Evolutionary conservation across 2,113 vertebrate species (phyloP).

Genomic region (Aldabrachelys gigantea): DNA sequence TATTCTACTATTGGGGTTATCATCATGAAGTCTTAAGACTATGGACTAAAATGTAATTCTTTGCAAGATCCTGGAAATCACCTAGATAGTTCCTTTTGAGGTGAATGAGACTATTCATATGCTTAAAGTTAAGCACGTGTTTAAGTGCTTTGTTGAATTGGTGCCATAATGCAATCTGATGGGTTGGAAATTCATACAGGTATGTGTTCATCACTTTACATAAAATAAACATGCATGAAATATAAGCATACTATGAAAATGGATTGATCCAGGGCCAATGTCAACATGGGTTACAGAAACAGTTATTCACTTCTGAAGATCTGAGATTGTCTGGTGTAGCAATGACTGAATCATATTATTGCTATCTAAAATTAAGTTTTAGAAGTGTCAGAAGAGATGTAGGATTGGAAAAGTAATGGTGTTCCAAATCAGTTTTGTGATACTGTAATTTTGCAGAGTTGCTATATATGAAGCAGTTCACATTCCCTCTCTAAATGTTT

Average conservation of each 20-base stretch:
- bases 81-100: neutral
- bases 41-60: neutral
- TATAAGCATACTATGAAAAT: rapidly evolving
- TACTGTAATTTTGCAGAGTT: neutral
- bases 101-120: neutral
- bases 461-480: neutral
- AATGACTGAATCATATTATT: rapidly evolving
- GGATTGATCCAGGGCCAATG: neutral
- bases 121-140: neutral
- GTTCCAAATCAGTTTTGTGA: neutral
- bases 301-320: neutral
- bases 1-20: neutral
- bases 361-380: neutral
- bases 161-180: neutral
- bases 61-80: neutral
- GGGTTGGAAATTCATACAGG: neutral
- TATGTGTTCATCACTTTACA: neutral
- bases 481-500: neutral
- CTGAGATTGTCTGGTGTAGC: neutral
- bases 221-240: neutral
- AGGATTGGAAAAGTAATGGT: neutral
- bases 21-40: neutral
- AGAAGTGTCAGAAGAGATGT: neutral
- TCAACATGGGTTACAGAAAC: neutral
- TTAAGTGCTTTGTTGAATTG: neutral